Base-by-base conservation (phyloP, 2,888 invertebrate genomes). In the Leptarthrus brevirostris region DNA sequence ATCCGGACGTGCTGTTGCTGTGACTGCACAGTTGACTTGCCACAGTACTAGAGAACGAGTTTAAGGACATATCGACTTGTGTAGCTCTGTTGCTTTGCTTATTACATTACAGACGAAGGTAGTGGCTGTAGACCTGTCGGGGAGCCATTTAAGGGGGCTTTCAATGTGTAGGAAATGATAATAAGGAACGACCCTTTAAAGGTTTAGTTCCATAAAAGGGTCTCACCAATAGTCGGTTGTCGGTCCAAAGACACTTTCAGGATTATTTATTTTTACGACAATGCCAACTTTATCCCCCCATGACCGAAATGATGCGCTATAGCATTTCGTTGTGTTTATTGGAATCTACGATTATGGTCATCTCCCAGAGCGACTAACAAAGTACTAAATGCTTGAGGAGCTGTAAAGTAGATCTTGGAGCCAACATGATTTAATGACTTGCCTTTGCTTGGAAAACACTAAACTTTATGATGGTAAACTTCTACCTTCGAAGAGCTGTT, bases 181-280 rank as follows among this genome's bases (percentile, higher is more conserved):
- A 52, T 69, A 30, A 18, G 26, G 26, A 52, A 52, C 52, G 44
- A 52, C 69, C 69, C 24, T 52, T 69, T 49, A 49, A 49, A 26
- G 34, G 16, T 26, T 49, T 52, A 69, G 16, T 12, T 34, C n/a
- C 12, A 34, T 52, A 52, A 34, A 49, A 52, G 69, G 30, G 5
- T 24, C 30, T 54, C n/a, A 16, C 20, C 16, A 12, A 40, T n/a
- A 40, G 40, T 40, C 12, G 1, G n/a, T 22, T 16, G 16, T 6
- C 1, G 18, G 16, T 36, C 36, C 36, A 10, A 18, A 40, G 12
- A 20, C 58, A 58, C 40, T 58, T 58, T 16, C 5, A 36, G 58
- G 58, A 58, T 58, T 58, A 58, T 58, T 58, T 56, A 56, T 56
- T 56, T 56, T 56, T 58, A 58, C 36, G 36, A 36, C 20, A 22